Percentiles rank a stretch among this genome's conserved stretches.
phyloP scores from a whole-genome alignment of 2,888 invertebrate genomes.

The Pseudolycoriella hygida region DNA sequence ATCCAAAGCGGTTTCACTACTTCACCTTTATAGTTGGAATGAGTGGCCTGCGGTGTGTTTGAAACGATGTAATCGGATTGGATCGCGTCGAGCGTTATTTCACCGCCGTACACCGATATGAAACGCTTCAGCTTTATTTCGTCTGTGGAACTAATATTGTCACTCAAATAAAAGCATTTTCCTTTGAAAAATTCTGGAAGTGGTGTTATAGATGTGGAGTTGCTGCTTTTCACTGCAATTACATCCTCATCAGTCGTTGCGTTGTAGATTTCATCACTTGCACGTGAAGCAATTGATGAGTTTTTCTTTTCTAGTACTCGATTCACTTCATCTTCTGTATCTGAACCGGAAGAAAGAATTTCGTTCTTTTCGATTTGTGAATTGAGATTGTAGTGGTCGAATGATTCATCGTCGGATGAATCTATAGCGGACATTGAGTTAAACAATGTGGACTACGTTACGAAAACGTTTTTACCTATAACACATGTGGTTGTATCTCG shows the following conservation, averaged over 20 bases:
- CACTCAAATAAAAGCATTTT: slow-evolving; percentile 7
- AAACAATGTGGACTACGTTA: too few relatives aligned
- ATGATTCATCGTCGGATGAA: not conserved
- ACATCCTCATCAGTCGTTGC: not conserved
- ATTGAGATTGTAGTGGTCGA: not conserved
- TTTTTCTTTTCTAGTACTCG: not conserved
- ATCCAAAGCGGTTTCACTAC: slow-evolving; percentile 6
- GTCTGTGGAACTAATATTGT: not conserved
- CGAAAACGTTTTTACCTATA: too few relatives aligned
- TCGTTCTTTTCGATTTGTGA: not conserved
- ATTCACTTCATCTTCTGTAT: slow-evolving; percentile 3
- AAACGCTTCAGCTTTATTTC: slow-evolving; percentile 3
- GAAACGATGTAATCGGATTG: not conserved
- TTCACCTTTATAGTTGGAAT: not conserved
- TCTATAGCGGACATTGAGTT: too few relatives aligned
- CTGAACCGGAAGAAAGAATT: not conserved
- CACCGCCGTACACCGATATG: slow-evolving; percentile 4
- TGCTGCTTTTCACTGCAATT: not conserved
- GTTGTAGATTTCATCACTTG: not conserved
- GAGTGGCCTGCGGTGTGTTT: not conserved
- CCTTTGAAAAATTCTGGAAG: slow-evolving; percentile 1
- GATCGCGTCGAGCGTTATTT: not conserved
- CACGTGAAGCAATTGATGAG: not conserved
- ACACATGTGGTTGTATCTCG: too few relatives aligned
- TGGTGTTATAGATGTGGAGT: not conserved